Evolutionary conservation across 2,797 vertebrate species (phyloP).

Genomic region (Oreonectes daqikongensis): DNA sequence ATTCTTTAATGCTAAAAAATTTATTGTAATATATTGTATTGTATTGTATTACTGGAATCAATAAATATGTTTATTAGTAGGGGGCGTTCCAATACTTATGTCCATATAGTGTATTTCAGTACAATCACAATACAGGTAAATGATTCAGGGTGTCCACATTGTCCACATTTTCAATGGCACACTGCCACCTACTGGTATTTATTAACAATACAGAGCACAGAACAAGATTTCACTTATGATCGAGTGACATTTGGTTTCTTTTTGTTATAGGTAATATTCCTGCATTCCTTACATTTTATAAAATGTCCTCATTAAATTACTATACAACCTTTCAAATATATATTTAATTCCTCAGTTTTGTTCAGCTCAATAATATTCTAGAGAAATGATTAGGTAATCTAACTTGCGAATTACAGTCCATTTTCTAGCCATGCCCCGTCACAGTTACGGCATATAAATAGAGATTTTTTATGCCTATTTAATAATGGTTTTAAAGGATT

Average conservation of each 20-base stretch:
- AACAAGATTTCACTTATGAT: too few relatives aligned
- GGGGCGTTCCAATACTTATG: too few relatives aligned
- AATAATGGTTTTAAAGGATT: conserved; percentile 14
- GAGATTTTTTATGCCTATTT: conserved; percentile 11
- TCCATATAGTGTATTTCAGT: too few relatives aligned
- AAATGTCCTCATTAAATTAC: background rate
- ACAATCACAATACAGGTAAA: background rate
- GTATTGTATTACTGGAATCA: too few relatives aligned
- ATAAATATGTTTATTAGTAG: too few relatives aligned
- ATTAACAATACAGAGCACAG: background rate
- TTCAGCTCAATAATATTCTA: background rate
- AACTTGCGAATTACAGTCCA: background rate
- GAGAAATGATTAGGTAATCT: background rate
- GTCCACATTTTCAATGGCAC: background rate
- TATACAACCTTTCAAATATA: background rate
- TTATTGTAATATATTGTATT: too few relatives aligned
- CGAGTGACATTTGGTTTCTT: conserved; percentile 17
- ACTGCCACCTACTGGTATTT: conserved; percentile 36
- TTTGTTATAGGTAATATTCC: background rate
- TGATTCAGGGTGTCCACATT: background rate
- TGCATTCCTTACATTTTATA: background rate
- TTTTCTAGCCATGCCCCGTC: conserved; percentile 1
- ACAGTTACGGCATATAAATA: background rate
- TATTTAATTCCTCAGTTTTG: background rate
- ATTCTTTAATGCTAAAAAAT: too few relatives aligned